Evolutionary conservation across 2,113 vertebrate species (phyloP).

Genomic region (Phaetusa simplex): DNA sequence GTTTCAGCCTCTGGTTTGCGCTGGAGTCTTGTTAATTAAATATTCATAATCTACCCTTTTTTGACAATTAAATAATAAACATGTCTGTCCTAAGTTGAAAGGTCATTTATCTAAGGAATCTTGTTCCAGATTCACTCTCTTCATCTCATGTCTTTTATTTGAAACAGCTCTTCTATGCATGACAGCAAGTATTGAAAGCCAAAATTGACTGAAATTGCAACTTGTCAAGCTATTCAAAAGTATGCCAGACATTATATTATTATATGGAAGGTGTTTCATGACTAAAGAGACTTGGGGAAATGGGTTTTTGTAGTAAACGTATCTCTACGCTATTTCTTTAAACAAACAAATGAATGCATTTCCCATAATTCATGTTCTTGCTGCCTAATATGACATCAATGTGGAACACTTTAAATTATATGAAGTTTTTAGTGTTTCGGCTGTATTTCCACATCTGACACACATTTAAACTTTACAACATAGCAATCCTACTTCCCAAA

Average conservation of each 20-base stretch:
- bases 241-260: background rate
- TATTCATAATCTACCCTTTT: background rate
- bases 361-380: background rate
- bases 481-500: background rate
- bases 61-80: background rate
- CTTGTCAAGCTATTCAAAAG: background rate
- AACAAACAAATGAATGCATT: background rate
- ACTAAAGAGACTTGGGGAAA: background rate
- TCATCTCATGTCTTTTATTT: background rate
- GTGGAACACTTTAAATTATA: background rate
- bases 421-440: background rate
- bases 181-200: background rate
- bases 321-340: background rate
- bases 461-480: background rate
- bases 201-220: constrained; percentile 35
- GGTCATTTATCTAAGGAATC: background rate
- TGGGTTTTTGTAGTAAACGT: background rate
- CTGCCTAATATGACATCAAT: background rate
- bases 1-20: background rate
- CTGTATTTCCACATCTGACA: background rate
- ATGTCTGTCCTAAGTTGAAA: background rate
- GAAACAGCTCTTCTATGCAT: background rate
- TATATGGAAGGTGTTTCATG: background rate
- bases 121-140: background rate
- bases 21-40: background rate